Conservation (phyloP, 1,140 invertebrate genomes). For the Cherax quadricarinatus region DNA sequence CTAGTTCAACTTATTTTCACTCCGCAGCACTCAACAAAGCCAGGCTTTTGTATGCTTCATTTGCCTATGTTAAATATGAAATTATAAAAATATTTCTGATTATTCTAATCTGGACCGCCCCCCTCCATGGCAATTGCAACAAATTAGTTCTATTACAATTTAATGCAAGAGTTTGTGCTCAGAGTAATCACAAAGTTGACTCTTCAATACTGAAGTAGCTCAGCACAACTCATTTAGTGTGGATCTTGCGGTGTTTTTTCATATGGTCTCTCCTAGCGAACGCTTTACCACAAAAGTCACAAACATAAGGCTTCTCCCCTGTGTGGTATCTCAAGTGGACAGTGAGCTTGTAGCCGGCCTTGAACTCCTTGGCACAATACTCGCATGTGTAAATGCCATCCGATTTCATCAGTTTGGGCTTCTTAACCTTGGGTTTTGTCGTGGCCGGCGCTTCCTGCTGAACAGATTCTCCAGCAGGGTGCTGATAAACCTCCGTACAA, state of each 20-base stretch:
- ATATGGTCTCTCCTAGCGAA: constrained; percentile 56
- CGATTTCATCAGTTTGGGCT: constrained; percentile 20
- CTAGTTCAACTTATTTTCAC: not conserved
- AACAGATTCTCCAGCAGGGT: not conserved
- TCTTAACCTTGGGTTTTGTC: constrained; percentile 43
- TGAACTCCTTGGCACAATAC: constrained; percentile 63
- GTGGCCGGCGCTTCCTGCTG: not conserved
- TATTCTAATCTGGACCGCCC: constrained; percentile 5
- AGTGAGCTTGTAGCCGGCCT: constrained; percentile 58
- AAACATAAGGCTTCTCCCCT: constrained; percentile 50
- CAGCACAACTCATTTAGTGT: constrained; percentile 25
- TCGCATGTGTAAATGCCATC: constrained; percentile 50
- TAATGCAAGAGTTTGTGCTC: not conserved
- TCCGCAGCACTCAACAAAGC: not conserved
- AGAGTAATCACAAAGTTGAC: not conserved
- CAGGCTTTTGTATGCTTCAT: not conserved
- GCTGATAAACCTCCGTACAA: constrained; percentile 1
- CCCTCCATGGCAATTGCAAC: not conserved
- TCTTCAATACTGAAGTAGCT: not conserved
- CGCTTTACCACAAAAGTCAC: constrained; percentile 53
- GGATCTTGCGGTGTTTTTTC: constrained; percentile 62
- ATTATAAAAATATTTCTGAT: constrained; percentile 37
- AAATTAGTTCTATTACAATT: not conserved
- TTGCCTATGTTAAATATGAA: constrained; percentile 22
- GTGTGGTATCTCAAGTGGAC: constrained; percentile 59